Evolutionary conservation across 2,888 invertebrate genomes (phyloP), one percentile per base, ranked within the genome.

Genomic region (Mongoloraphidia duomilia): DNA sequence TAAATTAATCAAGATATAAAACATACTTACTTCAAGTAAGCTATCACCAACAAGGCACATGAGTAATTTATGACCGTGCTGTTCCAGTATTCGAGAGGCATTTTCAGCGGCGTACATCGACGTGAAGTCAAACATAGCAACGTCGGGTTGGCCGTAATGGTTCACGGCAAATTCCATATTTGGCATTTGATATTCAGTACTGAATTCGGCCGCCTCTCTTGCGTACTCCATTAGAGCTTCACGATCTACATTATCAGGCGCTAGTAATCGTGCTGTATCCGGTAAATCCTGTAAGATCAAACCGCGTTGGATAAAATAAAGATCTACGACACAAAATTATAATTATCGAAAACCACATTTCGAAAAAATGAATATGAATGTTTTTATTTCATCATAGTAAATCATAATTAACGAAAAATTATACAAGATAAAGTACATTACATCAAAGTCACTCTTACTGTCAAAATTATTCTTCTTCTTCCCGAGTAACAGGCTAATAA

Each of bases 111-210:
- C 91, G 68, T 91, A 97, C 89, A 98, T 93, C 1, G 94, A 94
- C 0, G 98, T 98, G 66, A 98, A 98, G 70, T 98, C 98, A 67
- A 98, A 98, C 80, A 97, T 88, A 41, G 96, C 94, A 2, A 97
- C 92, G 68, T 98, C 97, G 0, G 95, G 91, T 65, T 93, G 91
- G 1, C 94, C 94, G 65, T 93, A 94, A 69, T 96, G 95, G 71
- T 98, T 98, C 11, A 95, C 85, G 1, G 97, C 96, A 69, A 95
- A 98, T 67, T 96, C 94, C 57, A 86, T 71, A 61, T 86, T 77
- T 46, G 89, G 84, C 74, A 93, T 77, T 60, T 85, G 82, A 60
- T 84, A 84, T 63, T 86, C 81, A 0, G 94, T 95, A 14, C 92
- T 88, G 70, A 92, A 96, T 56, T 90, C 82, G 2, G 97, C 97